These are phyloP conservation scores for Lagria hirta DNA, from an alignment of 2,888 invertebrate genomes.

Conservation along the genomic window DNA sequence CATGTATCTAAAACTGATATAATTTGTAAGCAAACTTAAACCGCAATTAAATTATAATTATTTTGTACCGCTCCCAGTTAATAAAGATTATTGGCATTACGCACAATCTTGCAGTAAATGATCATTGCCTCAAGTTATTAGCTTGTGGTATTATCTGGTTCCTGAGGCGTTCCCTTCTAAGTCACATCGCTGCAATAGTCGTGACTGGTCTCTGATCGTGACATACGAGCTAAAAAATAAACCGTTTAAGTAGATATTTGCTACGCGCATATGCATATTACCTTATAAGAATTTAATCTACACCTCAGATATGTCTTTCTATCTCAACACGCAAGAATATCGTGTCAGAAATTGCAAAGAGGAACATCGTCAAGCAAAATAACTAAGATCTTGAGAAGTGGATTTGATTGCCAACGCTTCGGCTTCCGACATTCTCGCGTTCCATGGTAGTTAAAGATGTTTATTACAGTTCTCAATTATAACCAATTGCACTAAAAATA, in stretches of 20 bases:
- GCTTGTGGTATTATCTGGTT: constrained; percentile 46
- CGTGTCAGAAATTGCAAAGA: constrained; percentile 14
- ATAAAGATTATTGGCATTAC: constrained; percentile 34
- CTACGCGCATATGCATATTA: constrained; percentile 47
- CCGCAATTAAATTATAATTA: constrained; percentile 29
- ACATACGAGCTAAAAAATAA: constrained; percentile 46
- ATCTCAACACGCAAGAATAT: constrained; percentile 25
- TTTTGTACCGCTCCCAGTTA: constrained; percentile 31
- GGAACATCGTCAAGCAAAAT: constrained; percentile 35
- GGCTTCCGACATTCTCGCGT: constrained; percentile 48
- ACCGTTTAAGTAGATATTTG: constrained; percentile 48
- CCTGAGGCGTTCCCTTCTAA: constrained; percentile 45
- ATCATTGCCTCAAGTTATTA: constrained; percentile 45
- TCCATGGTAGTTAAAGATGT: constrained; percentile 45
- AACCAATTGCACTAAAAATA: constrained; percentile 42
- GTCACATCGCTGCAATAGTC: constrained; percentile 46
- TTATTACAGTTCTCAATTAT: constrained; percentile 46
- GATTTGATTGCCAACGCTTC: constrained; percentile 46
- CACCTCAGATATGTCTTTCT: constrained; percentile 29
- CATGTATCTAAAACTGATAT: too few relatives aligned
- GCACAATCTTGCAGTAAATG: constrained; percentile 39
- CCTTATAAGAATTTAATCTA: constrained; percentile 32
- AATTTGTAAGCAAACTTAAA: constrained; percentile 21
- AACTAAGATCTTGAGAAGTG: constrained; percentile 34
- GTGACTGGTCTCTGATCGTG: constrained; percentile 51